Evolutionary conservation across 2,888 invertebrate species (phyloP).

Genomic region (Cheilosia variabilis): DNA sequence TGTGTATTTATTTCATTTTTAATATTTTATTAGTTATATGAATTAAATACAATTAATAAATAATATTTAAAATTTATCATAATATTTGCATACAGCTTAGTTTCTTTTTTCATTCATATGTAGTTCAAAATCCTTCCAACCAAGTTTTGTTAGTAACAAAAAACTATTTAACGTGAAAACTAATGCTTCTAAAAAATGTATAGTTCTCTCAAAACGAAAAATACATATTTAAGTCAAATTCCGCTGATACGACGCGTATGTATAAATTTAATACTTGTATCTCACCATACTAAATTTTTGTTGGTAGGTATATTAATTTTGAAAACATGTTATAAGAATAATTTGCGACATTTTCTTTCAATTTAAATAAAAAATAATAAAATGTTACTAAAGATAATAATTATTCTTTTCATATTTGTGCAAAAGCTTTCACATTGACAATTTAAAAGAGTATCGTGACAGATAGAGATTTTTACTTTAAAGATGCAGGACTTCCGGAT

Average conservation of each 20-base stretch:
- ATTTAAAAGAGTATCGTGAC: background rate
- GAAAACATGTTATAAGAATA: conserved; percentile 11
- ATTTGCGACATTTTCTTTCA: conserved; percentile 34
- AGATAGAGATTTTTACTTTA: background rate
- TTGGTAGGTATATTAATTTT: conserved; percentile 1
- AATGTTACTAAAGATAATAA: background rate
- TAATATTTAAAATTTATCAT: conserved; percentile 56
- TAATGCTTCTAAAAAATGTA: conserved; percentile 5
- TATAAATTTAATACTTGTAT: conserved; percentile 34
- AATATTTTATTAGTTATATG: conserved; percentile 58
- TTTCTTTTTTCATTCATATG: conserved; percentile 10
- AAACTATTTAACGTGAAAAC: background rate
- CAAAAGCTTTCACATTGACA: conserved; percentile 8
- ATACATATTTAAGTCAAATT: conserved; percentile 37
- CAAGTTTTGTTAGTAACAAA: conserved; percentile 52
- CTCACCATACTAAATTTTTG: background rate
- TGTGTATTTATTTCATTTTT: conserved; percentile 40
- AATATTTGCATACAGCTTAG: conserved; percentile 42
- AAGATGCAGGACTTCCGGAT: background rate
- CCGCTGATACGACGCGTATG: conserved; percentile 14
- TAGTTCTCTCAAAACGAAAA: conserved; percentile 30
- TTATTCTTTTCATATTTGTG: background rate
- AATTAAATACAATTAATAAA: conserved; percentile 66
- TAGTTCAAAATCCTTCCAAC: conserved; percentile 29
- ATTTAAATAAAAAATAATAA: conserved; percentile 4